These are phyloP conservation scores for Scylla paramamosain DNA, from an alignment of 1,140 invertebrate species.

Conservation along the genomic window DNA sequence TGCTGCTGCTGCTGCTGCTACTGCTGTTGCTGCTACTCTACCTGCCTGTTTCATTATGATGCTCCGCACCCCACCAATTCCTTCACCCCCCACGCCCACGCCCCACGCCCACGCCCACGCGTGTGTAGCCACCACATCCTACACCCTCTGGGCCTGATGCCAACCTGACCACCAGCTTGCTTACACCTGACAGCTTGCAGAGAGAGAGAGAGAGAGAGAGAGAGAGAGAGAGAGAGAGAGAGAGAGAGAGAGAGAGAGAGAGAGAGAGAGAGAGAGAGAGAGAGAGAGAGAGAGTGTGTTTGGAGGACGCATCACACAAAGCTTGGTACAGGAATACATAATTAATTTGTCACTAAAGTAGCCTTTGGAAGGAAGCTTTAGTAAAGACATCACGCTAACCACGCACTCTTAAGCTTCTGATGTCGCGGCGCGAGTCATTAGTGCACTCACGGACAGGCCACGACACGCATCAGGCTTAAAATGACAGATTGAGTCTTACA, in stretches of 20 bases:
- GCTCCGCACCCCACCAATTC: neutral
- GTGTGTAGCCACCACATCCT: neutral
- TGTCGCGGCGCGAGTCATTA: no score
- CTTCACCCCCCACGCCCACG: neutral
- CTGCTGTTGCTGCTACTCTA: slow-evolving; percentile 32
- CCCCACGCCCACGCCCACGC: neutral
- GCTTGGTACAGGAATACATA: no score
- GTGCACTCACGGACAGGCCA: no score
- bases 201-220: neutral
- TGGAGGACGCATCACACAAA: neutral
- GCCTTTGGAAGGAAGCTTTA: no score
- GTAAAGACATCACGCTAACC: no score
- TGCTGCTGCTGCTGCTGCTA: neutral
- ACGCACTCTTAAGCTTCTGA: no score
- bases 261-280: neutral
- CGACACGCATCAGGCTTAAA: no score
- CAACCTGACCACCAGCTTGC: slow-evolving; percentile 17
- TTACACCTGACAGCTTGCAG: neutral
- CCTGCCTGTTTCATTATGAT: slow-evolving; percentile 37
- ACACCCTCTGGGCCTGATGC: neutral
- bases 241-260: slow-evolving; percentile 20
- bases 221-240: slow-evolving; percentile 20
- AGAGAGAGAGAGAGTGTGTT: neutral
- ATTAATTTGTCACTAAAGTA: no score
- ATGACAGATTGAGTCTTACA: no score